These are phyloP conservation scores for Bicyclus anynana DNA, from an alignment of 1,140 invertebrate species.

Conservation along the genomic window DNA sequence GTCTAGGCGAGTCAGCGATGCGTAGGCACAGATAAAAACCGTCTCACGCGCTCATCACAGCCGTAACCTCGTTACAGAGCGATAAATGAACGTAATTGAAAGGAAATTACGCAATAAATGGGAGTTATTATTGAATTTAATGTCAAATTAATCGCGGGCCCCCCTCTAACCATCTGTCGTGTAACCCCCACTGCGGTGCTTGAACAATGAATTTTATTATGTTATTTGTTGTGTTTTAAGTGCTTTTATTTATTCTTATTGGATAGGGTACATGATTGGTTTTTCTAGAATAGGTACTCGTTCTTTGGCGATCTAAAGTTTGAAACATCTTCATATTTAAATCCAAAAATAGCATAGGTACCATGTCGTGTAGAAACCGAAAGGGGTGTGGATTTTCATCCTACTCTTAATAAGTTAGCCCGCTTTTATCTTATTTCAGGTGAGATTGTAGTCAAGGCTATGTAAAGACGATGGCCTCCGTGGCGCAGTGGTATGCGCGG, in stretches of 20 bases:
- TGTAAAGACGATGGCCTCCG: too few relatives aligned
- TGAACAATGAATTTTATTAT: slow-evolving; percentile 15
- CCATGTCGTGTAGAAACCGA: too few relatives aligned
- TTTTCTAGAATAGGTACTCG: too few relatives aligned
- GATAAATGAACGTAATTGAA: slow-evolving; percentile 72
- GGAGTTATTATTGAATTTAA: slow-evolving; percentile 74
- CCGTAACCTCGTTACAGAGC: slow-evolving; percentile 61
- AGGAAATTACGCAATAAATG: slow-evolving; percentile 75
- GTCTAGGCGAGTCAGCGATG: not conserved
- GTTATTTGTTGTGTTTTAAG: not conserved
- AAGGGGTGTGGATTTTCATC: too few relatives aligned
- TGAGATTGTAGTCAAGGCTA: too few relatives aligned
- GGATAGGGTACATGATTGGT: too few relatives aligned
- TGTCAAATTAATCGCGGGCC: slow-evolving; percentile 67
- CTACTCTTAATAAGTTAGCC: too few relatives aligned
- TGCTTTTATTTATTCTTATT: not conserved
- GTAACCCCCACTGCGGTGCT: slow-evolving; percentile 33
- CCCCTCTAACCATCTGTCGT: slow-evolving; percentile 63
- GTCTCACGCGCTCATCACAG: slow-evolving; percentile 37
- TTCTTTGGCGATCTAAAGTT: too few relatives aligned
- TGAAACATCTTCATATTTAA: too few relatives aligned
- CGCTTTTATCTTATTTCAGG: too few relatives aligned
- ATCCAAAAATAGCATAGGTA: too few relatives aligned
- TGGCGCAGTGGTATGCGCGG: too few relatives aligned
- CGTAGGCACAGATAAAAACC: slow-evolving; percentile 10